Percentiles rank a stretch among this genome's conserved stretches.
Conservation (phyloP, 2,797 vertebrate species). For the Toxotes lorentzi region DNA sequence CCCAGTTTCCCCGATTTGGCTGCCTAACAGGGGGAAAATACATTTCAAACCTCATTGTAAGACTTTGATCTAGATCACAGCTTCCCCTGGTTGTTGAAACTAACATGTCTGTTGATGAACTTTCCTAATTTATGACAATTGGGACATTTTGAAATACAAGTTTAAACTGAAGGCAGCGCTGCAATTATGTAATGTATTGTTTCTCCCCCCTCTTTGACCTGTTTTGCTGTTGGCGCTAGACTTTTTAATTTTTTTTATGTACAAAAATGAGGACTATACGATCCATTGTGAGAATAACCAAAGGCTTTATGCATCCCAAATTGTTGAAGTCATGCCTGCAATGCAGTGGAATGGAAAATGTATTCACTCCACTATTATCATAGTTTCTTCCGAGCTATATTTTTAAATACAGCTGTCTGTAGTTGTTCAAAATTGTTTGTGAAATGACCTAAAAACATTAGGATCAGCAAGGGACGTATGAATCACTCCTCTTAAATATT, state of each 20-base stretch:
- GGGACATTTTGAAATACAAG: constrained; percentile 23
- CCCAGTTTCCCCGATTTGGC: constrained; percentile 28
- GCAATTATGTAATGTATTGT: background rate
- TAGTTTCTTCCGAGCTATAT: constrained; percentile 3
- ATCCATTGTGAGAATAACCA: background rate
- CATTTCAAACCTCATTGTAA: constrained; percentile 45
- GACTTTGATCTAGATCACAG: constrained; percentile 53
- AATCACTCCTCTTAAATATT: constrained; percentile 40
- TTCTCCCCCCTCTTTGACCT: constrained; percentile 6
- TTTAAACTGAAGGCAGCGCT: constrained; percentile 29
- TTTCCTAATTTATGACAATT: constrained; percentile 30
- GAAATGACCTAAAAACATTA: constrained; percentile 39
- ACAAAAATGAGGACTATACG: background rate
- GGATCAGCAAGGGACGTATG: background rate
- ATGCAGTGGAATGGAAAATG: constrained; percentile 16
- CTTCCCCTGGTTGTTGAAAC: constrained; percentile 16
- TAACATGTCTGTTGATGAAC: constrained; percentile 30
- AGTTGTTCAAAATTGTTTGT: constrained; percentile 24
- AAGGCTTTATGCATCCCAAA: background rate
- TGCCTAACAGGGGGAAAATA: constrained; percentile 18
- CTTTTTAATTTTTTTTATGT: background rate
- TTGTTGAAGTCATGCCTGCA: constrained; percentile 22
- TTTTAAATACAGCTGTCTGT: constrained; percentile 29
- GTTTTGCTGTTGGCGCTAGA: background rate
- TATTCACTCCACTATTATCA: background rate